phyloP scores from a whole-genome alignment of 2,888 invertebrate species.

The Eutolmus rufibarbis region DNA sequence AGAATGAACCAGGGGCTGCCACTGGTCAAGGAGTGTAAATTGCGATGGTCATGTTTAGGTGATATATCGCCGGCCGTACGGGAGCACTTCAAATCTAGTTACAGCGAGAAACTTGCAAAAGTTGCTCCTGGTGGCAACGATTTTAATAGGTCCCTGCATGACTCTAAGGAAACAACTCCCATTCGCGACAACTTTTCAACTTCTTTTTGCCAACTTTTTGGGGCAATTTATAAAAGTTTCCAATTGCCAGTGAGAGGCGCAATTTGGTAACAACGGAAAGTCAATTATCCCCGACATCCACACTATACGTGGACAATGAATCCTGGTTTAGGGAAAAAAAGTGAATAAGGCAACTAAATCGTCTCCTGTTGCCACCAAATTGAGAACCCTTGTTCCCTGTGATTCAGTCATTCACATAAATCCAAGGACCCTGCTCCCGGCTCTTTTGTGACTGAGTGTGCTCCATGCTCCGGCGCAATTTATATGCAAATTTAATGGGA shows the following conservation, averaged over 20 bases:
- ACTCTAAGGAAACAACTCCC: background rate
- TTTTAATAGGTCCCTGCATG: slow-evolving; percentile 15
- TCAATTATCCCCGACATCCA: slow-evolving; percentile 35
- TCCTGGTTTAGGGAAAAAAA: slow-evolving; percentile 16
- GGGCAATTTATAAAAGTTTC: slow-evolving; percentile 35
- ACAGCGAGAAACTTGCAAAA: background rate
- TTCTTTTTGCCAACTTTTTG: background rate
- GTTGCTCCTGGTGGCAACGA: background rate
- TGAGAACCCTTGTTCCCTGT: slow-evolving; percentile 29
- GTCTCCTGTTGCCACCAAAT: slow-evolving; percentile 45
- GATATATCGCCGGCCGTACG: slow-evolving; percentile 22
- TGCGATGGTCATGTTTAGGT: slow-evolving; percentile 29
- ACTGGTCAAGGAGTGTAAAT: slow-evolving; percentile 23
- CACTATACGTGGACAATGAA: slow-evolving; percentile 26
- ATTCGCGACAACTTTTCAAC: slow-evolving; percentile 10
- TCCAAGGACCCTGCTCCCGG: slow-evolving; percentile 28
- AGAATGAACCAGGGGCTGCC: background rate
- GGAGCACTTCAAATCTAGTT: slow-evolving; percentile 34
- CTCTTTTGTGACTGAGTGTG: slow-evolving; percentile 26
- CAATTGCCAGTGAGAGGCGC: slow-evolving; percentile 25
- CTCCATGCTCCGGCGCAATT: slow-evolving; percentile 30
- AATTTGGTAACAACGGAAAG: slow-evolving; percentile 33
- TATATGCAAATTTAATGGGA: slow-evolving; percentile 43
- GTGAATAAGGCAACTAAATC: slow-evolving; percentile 37
- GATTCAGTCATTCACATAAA: slow-evolving; percentile 37